These are phyloP conservation scores for Orestias chungarensis DNA, from an alignment of 2,797 vertebrate genomes.

Conservation along the genomic window DNA sequence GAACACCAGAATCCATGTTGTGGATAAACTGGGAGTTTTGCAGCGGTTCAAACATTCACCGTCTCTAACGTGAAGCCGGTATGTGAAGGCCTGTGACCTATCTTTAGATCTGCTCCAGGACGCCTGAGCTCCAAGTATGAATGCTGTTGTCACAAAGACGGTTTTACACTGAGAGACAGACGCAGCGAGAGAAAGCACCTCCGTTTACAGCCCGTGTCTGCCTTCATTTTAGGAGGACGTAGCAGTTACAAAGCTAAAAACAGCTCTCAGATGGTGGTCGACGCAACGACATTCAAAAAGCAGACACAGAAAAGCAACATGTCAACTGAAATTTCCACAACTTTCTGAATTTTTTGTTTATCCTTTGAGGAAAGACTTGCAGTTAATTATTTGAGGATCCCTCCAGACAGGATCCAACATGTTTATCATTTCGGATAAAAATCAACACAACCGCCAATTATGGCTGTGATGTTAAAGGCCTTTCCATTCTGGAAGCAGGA, in stretches of 20 bases:
- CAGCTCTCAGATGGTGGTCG: background rate
- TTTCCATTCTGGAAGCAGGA: constrained; percentile 25
- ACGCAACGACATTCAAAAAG: background rate
- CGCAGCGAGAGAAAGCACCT: no score
- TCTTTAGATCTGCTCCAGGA: constrained; percentile 39
- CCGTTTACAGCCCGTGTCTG: no score
- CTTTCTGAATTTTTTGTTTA: constrained; percentile 21
- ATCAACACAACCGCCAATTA: constrained; percentile 8
- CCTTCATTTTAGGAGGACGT: background rate
- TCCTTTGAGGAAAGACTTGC: constrained; percentile 19
- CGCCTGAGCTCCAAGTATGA: constrained; percentile 33
- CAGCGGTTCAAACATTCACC: constrained; percentile 11
- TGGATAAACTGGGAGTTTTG: background rate
- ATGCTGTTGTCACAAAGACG: constrained; percentile 19
- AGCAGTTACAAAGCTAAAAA: background rate
- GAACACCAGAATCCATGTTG: background rate
- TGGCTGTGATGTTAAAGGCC: constrained; percentile 19
- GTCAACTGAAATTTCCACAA: constrained; percentile 9
- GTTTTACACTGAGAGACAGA: constrained; percentile 6
- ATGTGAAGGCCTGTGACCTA: constrained; percentile 20
- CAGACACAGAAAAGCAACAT: constrained; percentile 5
- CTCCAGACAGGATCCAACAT: constrained; percentile 40
- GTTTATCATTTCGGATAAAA: background rate
- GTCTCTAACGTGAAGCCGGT: constrained; percentile 4
- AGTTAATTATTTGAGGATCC: constrained; percentile 14